Percentiles rank a stretch among this genome's conserved stretches.
Evolutionary conservation across 1,140 invertebrate genomes (phyloP).

Genomic region (Drosophila sp.): DNA sequence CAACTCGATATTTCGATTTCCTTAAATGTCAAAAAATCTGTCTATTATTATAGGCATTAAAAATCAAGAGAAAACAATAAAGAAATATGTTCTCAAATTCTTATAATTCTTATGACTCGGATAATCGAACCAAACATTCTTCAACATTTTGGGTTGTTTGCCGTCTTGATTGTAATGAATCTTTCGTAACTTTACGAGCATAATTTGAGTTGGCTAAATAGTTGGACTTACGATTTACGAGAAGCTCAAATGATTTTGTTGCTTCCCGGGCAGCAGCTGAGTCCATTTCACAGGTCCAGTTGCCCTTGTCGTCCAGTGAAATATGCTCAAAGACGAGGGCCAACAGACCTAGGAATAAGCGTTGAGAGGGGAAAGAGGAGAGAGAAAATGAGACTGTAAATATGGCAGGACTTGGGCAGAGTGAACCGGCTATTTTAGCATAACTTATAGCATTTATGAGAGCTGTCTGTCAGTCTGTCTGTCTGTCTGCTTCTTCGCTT

Average conservation of each 20-base stretch:
- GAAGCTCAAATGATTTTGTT: conserved; percentile 82
- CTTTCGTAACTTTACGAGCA: not conserved
- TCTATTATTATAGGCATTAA: too few relatives aligned
- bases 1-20: too few relatives aligned
- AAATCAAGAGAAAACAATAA: too few relatives aligned
- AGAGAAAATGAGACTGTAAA: not conserved
- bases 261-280: conserved; percentile 56
- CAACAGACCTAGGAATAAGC: conserved; percentile 53
- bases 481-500: conserved; percentile 36
- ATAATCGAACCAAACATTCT: too few relatives aligned
- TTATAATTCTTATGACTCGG: not conserved
- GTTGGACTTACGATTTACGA: conserved; percentile 84
- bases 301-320: conserved; percentile 78
- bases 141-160: too few relatives aligned
- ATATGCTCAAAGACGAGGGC: conserved; percentile 84
- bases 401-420: conserved; percentile 3
- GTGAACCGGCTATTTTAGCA: conserved; percentile 9
- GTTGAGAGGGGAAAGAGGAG: not conserved
- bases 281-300: conserved; percentile 83
- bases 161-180: too few relatives aligned
- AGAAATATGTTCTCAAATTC: too few relatives aligned
- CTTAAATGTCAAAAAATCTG: too few relatives aligned
- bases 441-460: conserved; percentile 26
- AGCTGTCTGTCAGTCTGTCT: conserved; percentile 4
- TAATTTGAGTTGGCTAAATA: conserved; percentile 3